Percentiles rank a stretch among this genome's conserved stretches.
phyloP scores from a whole-genome alignment of 2,113 vertebrate species.

The Nestor notabilis region DNA sequence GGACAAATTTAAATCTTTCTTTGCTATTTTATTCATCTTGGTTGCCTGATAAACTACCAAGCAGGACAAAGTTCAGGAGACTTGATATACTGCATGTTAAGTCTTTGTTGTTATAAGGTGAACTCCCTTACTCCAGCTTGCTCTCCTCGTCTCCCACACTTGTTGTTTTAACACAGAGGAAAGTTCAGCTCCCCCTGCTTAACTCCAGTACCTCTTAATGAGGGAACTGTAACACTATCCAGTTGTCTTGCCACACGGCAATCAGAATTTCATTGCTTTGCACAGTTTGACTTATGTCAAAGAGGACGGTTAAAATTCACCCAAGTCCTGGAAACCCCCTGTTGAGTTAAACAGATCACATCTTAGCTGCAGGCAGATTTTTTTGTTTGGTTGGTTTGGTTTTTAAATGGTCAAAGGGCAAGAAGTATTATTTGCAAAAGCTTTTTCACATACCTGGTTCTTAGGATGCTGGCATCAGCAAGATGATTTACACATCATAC shows the following conservation, averaged over 20 bases:
- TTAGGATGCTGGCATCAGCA: slow-evolving; percentile 55
- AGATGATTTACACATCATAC: slow-evolving; percentile 51
- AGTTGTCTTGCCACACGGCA: slow-evolving; percentile 46
- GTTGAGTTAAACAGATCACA: slow-evolving; percentile 35
- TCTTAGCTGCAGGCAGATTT: slow-evolving; percentile 3
- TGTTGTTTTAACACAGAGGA: slow-evolving; percentile 75
- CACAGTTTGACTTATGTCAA: slow-evolving; percentile 68
- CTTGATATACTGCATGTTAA: slow-evolving; percentile 52
- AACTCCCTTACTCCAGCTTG: slow-evolving; percentile 31
- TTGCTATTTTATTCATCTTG: slow-evolving; percentile 36
- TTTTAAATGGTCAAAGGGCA: slow-evolving; percentile 20
- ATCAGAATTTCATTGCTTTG: slow-evolving; percentile 55
- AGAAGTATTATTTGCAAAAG: slow-evolving; percentile 35
- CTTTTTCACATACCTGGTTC: slow-evolving; percentile 19
- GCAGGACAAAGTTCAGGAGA: slow-evolving; percentile 55
- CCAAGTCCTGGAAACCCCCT: slow-evolving; percentile 54
- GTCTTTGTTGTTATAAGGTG: slow-evolving; percentile 56
- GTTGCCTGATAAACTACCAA: slow-evolving; percentile 58
- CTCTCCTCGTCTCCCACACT: slow-evolving; percentile 65
- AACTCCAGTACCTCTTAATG: slow-evolving; percentile 67
- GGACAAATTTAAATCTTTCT: neutral
- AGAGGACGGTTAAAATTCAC: slow-evolving; percentile 73
- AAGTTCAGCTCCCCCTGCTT: slow-evolving; percentile 68
- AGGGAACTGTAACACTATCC: slow-evolving; percentile 74
- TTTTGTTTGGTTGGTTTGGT: slow-evolving; percentile 33